Percentiles rank a stretch among this genome's conserved stretches.
Evolutionary conservation across 2,797 vertebrate genomes (phyloP).

Genomic region (Cottoperca gobio): DNA sequence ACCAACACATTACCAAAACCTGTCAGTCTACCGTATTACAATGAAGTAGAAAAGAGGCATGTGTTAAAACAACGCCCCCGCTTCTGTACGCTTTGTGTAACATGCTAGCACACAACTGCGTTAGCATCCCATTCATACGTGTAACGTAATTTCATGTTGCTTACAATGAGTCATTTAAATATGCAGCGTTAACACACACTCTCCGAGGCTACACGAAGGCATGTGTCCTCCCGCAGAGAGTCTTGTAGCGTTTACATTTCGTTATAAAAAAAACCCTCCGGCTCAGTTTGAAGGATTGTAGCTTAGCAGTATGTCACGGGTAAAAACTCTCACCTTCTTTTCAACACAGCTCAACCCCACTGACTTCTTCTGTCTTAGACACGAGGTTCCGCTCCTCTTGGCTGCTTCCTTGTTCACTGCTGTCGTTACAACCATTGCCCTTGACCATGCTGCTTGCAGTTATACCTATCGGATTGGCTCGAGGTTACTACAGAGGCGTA

Average conservation of each 20-base stretch:
- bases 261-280: neutral
- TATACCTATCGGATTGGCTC: conserved; percentile 18
- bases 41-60: neutral
- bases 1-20: too few species aligned
- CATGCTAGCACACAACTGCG: neutral
- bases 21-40: accelerated
- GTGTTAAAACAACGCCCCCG: neutral
- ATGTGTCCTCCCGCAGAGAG: accelerated
- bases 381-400: conserved; percentile 5
- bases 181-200: neutral
- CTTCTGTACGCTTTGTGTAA: neutral
- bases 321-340: conserved; percentile 54
- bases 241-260: neutral
- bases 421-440: conserved; percentile 21
- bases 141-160: too few species aligned
- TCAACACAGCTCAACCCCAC: neutral
- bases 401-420: neutral
- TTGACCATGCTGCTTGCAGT: conserved; percentile 31
- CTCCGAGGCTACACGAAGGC: neutral
- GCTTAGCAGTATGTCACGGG: neutral
- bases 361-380: conserved; percentile 13
- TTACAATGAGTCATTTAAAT: neutral
- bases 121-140: neutral
- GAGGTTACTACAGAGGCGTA: neutral
- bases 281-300: neutral